Percentiles rank a stretch among this genome's conserved stretches.
Conservation (phyloP, 2,113 vertebrate species). For the Neolamprologus cancellatus region DNA sequence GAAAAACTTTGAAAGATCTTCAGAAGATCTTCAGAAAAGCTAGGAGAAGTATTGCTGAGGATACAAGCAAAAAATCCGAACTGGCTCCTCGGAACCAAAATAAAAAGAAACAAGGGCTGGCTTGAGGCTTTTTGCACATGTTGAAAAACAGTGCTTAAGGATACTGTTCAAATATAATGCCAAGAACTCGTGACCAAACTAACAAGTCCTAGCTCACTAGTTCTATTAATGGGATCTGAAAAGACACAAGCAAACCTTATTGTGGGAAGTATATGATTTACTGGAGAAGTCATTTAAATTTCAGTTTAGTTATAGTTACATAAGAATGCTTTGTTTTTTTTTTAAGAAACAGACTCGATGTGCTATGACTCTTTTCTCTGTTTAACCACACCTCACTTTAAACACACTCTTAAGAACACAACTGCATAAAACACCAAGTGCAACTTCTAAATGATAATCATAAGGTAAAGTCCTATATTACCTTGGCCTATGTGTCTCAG, state of each 20-base stretch:
- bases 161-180: not conserved
- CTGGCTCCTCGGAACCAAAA: not conserved
- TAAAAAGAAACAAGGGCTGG: not conserved
- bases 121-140: not conserved
- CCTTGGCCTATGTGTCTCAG: not conserved
- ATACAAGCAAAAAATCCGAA: not conserved
- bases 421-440: not conserved
- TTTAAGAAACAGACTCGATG: not conserved
- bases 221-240: not conserved
- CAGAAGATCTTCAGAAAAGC: not conserved
- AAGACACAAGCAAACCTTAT: not conserved
- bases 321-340: not conserved
- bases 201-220: not conserved
- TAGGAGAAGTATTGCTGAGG: not conserved
- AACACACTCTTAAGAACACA: not conserved
- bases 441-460: slow-evolving; percentile 14
- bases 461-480: slow-evolving; percentile 12
- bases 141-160: not conserved
- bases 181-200: not conserved
- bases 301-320: not conserved
- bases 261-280: not conserved
- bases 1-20: not conserved
- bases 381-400: not conserved
- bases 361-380: not conserved
- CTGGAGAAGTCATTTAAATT: not conserved